Base-by-base conservation (phyloP, 2,888 invertebrate genomes). In the Cyclophora punctaria region DNA sequence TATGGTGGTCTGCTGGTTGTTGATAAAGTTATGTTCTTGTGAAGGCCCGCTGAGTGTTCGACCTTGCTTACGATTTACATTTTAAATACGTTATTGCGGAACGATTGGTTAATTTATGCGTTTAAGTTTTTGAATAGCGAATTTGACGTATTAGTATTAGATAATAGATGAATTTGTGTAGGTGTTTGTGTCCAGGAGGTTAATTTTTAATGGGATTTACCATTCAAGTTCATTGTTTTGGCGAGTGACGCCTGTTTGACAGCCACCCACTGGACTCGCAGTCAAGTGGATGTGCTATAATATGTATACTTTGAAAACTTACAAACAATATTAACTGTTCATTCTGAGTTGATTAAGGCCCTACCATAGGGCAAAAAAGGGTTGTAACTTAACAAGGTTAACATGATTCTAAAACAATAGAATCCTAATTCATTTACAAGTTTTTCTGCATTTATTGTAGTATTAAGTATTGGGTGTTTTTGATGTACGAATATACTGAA, bases 1-100 rank as follows among this genome's bases (percentile, higher is more conserved):
- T 81, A 58, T 48, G 50, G 48, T 54, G 57, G 56, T 50, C 52
- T 53, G 44, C 20, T 44, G 6, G 33, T 44, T 44, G 6, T 44
- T 7, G 20, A n/a, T 44, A 20, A 20, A 20, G 44, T 44, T 44
- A 53, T 52, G 43, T 51, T 35, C 48, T 49, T 46, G n/a, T 50
- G 45, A 50, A 53, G 34, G 46, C 59, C 34, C 34, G 33, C 3
- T 4, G 33, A 7, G 34, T 5, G 40, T 67, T 75, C 66, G 80
- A 80, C 83, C 81, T 82, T 84, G 84, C 78, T 66, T 67, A 73
- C 73, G 72, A 79, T 78, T 81, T 75, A 64, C 73, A 77, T 80
- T 74, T 20, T 73, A 69, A 77, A 78, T 76, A 70, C 68, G 69
- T 63, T 70, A 68, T 71, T 66, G 66, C 69, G 66, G 69, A 69